Conservation (phyloP, 2,888 invertebrate genomes). For the Drosophila pseudotakahashii region DNA sequence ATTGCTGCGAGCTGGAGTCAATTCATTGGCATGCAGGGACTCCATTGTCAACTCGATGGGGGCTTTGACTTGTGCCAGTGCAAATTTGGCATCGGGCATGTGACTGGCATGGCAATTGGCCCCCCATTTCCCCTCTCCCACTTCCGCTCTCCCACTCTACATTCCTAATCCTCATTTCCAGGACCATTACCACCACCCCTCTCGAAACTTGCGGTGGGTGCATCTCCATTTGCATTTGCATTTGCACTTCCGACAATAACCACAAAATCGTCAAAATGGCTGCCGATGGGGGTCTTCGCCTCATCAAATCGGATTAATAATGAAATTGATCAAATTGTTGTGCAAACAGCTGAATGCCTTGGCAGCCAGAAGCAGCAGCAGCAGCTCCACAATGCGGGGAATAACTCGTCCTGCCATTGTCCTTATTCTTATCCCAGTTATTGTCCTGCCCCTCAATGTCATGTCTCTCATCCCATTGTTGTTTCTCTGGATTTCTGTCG, state of each 20-base stretch:
- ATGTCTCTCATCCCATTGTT: slow-evolving; percentile 16
- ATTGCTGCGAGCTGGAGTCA: slow-evolving; percentile 37
- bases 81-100: slow-evolving; percentile 60
- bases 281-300: slow-evolving; percentile 23
- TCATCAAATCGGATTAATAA: slow-evolving; percentile 47
- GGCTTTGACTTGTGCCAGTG: slow-evolving; percentile 55
- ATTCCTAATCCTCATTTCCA: no score
- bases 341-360: slow-evolving; percentile 43
- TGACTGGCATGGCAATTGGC: slow-evolving; percentile 56
- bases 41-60: slow-evolving; percentile 45
- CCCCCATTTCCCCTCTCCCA: slow-evolving; percentile 6
- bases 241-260: slow-evolving; percentile 45
- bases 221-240: slow-evolving; percentile 24
- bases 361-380: neutral
- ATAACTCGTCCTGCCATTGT: slow-evolving; percentile 28
- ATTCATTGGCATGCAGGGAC: slow-evolving; percentile 69
- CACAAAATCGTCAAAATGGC: slow-evolving; percentile 41
- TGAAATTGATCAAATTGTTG: slow-evolving; percentile 53
- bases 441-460: slow-evolving; percentile 31
- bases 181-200: neutral
- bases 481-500: slow-evolving; percentile 18
- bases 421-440: slow-evolving; percentile 31
- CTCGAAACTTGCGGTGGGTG: slow-evolving; percentile 1
- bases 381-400: slow-evolving; percentile 16
- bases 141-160: neutral